Percentiles rank a stretch among this genome's conserved stretches.
Conservation (phyloP, 2,797 vertebrate genomes). For the Cetoscarus ocellatus region DNA sequence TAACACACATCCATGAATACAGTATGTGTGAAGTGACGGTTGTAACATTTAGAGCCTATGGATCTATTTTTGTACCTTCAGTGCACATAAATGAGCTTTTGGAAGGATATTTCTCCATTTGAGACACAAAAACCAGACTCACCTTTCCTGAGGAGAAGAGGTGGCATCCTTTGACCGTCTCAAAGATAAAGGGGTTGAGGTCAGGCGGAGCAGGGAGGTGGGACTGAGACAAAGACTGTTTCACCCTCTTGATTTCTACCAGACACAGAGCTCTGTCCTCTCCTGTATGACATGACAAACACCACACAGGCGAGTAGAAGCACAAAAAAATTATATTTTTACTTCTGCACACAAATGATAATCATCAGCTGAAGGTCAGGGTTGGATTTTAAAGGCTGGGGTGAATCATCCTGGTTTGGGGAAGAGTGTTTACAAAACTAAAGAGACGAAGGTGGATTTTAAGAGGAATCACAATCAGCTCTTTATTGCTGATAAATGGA, state of each 20-base stretch:
- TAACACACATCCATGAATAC: too few species aligned
- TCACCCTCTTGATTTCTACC: slow-evolving; percentile 97
- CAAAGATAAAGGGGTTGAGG: slow-evolving; percentile 92
- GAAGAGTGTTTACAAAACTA: too few species aligned
- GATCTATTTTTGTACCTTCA: too few species aligned
- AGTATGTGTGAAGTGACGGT: too few species aligned
- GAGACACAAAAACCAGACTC: slow-evolving; percentile 30
- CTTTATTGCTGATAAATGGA: too few species aligned
- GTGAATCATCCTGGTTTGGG: too few species aligned
- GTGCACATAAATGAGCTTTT: too few species aligned
- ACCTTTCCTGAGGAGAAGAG: slow-evolving; percentile 98
- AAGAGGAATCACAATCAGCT: too few species aligned
- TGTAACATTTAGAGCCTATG: too few species aligned
- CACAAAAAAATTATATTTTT: neutral
- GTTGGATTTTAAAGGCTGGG: too few species aligned
- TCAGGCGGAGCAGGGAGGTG: slow-evolving; percentile 96
- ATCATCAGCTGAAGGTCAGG: too few species aligned
- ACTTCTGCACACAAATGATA: neutral
- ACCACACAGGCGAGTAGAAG: neutral
- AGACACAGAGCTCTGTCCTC: slow-evolving; percentile 96
- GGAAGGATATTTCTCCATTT: slow-evolving; percentile 7
- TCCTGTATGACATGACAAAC: slow-evolving; percentile 80
- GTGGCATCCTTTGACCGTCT: slow-evolving; percentile 97
- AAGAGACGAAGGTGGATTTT: too few species aligned
- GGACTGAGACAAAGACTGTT: slow-evolving; percentile 96